phyloP scores from a whole-genome alignment of 2,888 invertebrate species.

The Ormyrus rosae region DNA sequence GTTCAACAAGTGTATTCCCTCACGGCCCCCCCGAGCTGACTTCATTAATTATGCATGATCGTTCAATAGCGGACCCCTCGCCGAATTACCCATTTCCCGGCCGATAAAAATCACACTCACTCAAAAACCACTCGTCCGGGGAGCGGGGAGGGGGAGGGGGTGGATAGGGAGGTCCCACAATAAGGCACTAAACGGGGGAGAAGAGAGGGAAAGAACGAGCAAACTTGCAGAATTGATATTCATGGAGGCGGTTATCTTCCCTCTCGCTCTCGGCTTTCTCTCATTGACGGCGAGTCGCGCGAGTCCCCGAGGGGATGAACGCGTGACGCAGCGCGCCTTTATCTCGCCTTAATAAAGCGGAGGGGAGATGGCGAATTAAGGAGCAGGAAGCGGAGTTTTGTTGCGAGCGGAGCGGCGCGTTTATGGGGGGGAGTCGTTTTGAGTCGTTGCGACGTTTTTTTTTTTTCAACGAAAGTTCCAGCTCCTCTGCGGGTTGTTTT shows the following conservation, averaged over 20 bases:
- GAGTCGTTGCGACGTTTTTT: no score
- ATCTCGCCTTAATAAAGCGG: conserved; percentile 21
- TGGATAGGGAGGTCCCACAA: background rate
- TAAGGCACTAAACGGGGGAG: background rate
- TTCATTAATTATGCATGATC: no score
- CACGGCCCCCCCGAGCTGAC: no score
- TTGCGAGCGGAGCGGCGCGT: background rate
- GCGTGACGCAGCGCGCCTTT: conserved; percentile 10
- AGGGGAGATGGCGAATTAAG: background rate
- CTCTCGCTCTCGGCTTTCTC: conserved; percentile 1
- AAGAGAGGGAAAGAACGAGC: conserved; percentile 23
- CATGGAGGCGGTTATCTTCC: conserved; percentile 17
- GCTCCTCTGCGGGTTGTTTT: no score
- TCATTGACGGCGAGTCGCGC: background rate
- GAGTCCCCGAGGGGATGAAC: no score
- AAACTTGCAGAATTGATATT: conserved; percentile 49
- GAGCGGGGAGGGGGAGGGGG: background rate
- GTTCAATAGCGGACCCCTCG: no score
- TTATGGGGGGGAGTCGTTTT: no score
- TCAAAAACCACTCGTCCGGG: background rate
- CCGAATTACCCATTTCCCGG: no score
- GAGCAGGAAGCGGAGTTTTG: background rate
- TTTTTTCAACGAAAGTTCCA: no score
- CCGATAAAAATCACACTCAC: background rate
- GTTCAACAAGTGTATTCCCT: no score